Percentiles rank a stretch among this genome's conserved stretches.
These are phyloP conservation scores for Falcunculus frontatus DNA, from an alignment of 2,113 vertebrate species.

Conservation along the genomic window DNA sequence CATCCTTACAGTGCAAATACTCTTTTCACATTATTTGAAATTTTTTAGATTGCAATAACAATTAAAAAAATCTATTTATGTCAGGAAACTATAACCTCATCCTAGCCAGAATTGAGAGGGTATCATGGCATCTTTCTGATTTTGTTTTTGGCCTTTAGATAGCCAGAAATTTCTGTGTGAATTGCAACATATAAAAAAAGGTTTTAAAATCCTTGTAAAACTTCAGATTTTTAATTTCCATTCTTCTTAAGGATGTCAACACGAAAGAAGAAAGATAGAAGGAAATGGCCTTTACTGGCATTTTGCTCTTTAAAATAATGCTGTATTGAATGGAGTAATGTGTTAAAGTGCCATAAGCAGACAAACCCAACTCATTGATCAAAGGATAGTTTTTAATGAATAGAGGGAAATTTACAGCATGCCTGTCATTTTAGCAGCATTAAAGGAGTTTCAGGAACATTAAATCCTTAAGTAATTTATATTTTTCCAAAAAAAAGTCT, in stretches of 20 bases:
- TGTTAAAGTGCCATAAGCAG: neutral
- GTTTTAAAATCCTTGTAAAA: neutral
- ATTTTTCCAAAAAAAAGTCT: neutral
- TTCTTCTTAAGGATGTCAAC: neutral
- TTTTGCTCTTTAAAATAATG: neutral
- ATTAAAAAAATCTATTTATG: neutral
- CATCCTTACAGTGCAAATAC: neutral
- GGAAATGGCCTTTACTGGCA: neutral
- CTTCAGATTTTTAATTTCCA: neutral
- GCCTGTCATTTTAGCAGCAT: neutral
- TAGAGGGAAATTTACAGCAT: neutral
- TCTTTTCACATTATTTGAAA: neutral
- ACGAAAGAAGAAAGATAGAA: neutral
- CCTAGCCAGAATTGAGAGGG: neutral
- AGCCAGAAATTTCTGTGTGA: neutral
- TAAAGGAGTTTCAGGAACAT: neutral
- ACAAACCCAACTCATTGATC: neutral
- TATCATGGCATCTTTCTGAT: neutral
- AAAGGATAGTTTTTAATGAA: neutral
- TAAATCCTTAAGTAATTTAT: neutral
- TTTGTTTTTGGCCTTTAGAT: neutral
- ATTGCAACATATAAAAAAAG: neutral
- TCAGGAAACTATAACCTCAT: neutral
- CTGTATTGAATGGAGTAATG: neutral
- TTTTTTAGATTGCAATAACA: neutral